Base-by-base conservation (phyloP, 2,888 invertebrate genomes). In the Trachelus troglodyta region DNA sequence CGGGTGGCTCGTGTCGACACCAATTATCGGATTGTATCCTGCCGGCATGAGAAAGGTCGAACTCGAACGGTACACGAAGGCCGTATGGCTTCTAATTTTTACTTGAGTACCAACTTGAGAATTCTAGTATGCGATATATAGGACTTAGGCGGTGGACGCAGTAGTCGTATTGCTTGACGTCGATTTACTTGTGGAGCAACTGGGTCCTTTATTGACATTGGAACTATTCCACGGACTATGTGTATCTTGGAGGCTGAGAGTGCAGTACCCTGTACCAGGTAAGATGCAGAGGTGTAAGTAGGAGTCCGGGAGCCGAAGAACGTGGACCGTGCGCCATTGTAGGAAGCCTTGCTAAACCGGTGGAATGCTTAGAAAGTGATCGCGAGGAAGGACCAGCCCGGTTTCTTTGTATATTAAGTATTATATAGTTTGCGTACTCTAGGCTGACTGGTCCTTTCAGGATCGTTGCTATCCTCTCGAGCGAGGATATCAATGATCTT, bases 301-400 rank as follows among this genome's bases (percentile, higher is more conserved):
- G 82, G 79, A 35, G 35, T 35, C 35, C 35, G 35, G 23, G 56
- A 34, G 71, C 4, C 30, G 71, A 71, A 34, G 71, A 71, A 34
- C 34, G 31, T 71, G 71, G 71, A 56, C 56, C 56, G 56, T 56
- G 56, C 56, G 56, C 56, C 56, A 73, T 76, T 79, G 80, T 75
- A 81, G 82, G 79, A 84, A 85, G 81, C 81, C 81, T 87, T 85
- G 83, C 84, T 83, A 82, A 85, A 85, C 82, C 81, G 78, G 73
- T 82, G 85, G 85, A 83, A 87, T 84, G 84, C 81, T 80, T 85
- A 83, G 86, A 87, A 86, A 86, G 86, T 85, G 83, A 86, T 87
- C 78, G 76, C 76, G 71, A 31, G 71, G 33, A 31, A 34, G 71
- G 34, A 34, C 71, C 34, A 71, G 56, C 56, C 56, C 23, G 23